A percentile compares a stretch with the other conserved stretches of the same genome.
Evolutionary conservation across 2,113 vertebrate species (phyloP).

Genomic region (Syngnathus typhle): DNA sequence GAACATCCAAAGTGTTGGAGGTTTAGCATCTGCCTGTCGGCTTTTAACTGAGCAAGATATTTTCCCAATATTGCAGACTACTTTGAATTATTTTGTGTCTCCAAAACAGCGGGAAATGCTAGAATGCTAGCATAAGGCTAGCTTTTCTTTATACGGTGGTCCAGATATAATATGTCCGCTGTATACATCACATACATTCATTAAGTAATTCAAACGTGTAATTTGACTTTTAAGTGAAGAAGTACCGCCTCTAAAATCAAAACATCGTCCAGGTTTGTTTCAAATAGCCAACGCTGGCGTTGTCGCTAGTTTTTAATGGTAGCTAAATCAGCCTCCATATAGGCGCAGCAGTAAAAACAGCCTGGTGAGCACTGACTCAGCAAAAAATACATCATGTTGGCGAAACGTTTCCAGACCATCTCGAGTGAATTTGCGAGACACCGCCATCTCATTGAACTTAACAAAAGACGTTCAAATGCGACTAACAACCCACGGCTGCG

Average conservation of each 20-base stretch:
- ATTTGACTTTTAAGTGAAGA: neutral
- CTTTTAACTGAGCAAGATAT: slow-evolving; percentile 49
- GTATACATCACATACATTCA: no score
- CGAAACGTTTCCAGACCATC: slow-evolving; percentile 34
- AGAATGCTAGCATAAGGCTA: no score
- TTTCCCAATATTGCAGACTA: slow-evolving; percentile 12
- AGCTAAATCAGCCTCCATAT: no score
- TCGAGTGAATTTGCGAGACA: slow-evolving; percentile 41
- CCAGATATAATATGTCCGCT: neutral
- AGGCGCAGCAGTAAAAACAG: no score
- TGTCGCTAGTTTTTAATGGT: no score
- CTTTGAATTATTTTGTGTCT: neutral
- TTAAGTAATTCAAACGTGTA: neutral
- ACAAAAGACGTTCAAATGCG: slow-evolving; percentile 48
- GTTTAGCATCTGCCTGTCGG: slow-evolving; percentile 49
- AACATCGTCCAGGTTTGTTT: no score
- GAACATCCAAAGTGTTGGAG: slow-evolving; percentile 47
- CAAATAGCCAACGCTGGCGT: no score
- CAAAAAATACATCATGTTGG: neutral
- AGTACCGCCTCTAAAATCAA: neutral
- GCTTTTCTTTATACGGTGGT: no score
- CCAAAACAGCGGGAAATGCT: neutral
- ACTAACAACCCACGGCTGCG: slow-evolving; percentile 50
- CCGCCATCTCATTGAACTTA: slow-evolving; percentile 38
- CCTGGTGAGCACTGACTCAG: no score